These are phyloP conservation scores for Drosophila pruinosa DNA, from an alignment of 1,140 invertebrate species.

Conservation along the genomic window DNA sequence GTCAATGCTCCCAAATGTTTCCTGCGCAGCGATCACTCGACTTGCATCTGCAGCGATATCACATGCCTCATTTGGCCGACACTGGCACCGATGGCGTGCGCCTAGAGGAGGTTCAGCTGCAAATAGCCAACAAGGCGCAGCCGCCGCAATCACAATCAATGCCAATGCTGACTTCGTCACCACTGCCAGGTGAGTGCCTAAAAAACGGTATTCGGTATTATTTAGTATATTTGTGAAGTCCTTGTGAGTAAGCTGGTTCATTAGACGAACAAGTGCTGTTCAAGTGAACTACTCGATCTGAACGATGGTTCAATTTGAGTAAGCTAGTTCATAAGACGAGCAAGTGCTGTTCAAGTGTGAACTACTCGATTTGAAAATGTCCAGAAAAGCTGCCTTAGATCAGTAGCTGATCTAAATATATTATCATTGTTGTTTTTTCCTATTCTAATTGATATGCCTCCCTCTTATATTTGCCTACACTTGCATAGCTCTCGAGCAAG, in stretches of 20 bases:
- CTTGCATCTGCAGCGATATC: conserved; percentile 68
- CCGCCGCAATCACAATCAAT: neutral
- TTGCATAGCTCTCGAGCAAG: conserved; percentile 43
- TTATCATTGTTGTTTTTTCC: too few species aligned
- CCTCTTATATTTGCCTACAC: conserved; percentile 3
- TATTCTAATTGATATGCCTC: neutral
- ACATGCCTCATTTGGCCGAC: conserved; percentile 27
- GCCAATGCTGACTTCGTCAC: neutral
- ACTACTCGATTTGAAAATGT: too few species aligned
- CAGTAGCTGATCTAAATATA: too few species aligned
- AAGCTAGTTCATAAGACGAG: too few species aligned
- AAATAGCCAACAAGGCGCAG: conserved; percentile 38
- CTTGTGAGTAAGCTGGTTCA: neutral
- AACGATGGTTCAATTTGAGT: too few species aligned
- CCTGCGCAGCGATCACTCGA: conserved; percentile 70
- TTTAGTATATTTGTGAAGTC: neutral
- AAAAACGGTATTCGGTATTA: neutral
- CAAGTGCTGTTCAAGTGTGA: too few species aligned
- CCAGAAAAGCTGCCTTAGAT: too few species aligned
- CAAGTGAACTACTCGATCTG: too few species aligned
- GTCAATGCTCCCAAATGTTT: conserved; percentile 72
- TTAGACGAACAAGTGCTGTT: neutral
- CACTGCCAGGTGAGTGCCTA: neutral
- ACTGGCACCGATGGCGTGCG: conserved; percentile 30
- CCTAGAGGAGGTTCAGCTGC: conserved; percentile 71